Evolutionary conservation across 2,113 vertebrate species (phyloP).

Genomic region (Climacteris rufus): DNA sequence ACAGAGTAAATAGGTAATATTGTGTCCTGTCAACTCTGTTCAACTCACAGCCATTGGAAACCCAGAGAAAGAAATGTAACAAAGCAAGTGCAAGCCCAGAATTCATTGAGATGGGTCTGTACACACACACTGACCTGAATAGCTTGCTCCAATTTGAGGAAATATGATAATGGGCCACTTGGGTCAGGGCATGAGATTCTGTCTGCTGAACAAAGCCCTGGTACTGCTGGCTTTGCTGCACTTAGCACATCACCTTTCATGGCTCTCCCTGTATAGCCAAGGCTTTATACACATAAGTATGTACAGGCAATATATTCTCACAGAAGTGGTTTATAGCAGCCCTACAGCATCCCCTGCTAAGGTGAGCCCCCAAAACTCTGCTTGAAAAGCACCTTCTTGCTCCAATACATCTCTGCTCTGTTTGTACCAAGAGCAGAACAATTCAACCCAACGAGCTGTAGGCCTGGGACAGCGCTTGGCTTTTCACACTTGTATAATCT

Average conservation of each 20-base stretch:
- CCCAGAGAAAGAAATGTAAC: background rate
- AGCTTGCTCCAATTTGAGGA: background rate
- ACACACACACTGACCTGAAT: background rate
- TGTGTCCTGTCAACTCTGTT: background rate
- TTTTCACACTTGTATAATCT: background rate
- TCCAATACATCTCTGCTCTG: background rate
- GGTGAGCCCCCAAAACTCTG: background rate
- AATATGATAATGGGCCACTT: background rate
- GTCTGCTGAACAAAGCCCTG: background rate
- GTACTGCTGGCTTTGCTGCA: background rate
- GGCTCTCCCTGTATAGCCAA: background rate
- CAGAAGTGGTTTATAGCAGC: background rate
- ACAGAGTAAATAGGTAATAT: background rate
- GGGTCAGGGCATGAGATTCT: background rate
- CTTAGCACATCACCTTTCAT: background rate
- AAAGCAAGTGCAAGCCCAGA: background rate
- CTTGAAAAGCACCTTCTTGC: background rate
- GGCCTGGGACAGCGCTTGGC: background rate
- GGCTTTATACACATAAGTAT: fast-evolving
- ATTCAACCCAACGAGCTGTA: background rate
- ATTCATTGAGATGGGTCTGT: background rate
- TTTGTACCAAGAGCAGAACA: background rate
- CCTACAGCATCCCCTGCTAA: background rate
- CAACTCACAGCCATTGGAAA: background rate
- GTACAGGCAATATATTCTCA: background rate